A percentile compares a stretch with the other conserved stretches of the same genome.
Conservation (phyloP, 2,113 vertebrate genomes). For the Arizona elegans region DNA sequence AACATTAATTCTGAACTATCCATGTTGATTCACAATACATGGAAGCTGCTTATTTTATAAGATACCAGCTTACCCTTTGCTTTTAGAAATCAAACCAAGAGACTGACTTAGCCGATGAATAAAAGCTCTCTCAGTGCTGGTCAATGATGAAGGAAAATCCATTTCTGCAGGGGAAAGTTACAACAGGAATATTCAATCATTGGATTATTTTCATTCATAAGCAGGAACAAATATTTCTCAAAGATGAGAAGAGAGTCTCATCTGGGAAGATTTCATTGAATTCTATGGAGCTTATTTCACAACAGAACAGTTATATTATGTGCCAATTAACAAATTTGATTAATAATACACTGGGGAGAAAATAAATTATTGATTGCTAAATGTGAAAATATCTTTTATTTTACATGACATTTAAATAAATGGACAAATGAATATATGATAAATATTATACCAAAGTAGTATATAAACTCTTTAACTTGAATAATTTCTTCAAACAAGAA, state of each 20-base stretch:
- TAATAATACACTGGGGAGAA: background rate
- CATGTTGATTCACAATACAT: rapidly evolving
- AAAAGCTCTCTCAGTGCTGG: conserved; percentile 86
- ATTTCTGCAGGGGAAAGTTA: conserved; percentile 72
- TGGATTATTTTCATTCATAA: background rate
- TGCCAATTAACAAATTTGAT: background rate
- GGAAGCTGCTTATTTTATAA: conserved; percentile 32
- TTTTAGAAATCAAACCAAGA: conserved; percentile 90
- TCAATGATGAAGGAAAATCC: conserved; percentile 91
- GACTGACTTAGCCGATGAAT: conserved; percentile 86
- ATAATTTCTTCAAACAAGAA: background rate
- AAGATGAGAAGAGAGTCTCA: background rate
- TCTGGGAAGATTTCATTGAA: background rate
- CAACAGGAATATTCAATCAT: background rate
- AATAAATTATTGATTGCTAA: background rate
- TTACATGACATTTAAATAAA: background rate
- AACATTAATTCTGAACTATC: background rate
- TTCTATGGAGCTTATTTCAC: background rate
- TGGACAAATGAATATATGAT: background rate
- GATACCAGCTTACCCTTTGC: conserved; percentile 79
- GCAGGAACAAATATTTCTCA: background rate
- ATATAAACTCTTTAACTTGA: background rate
- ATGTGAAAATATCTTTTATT: background rate
- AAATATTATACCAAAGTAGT: background rate
- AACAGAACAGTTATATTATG: background rate